Percentiles rank a stretch among this genome's conserved stretches.
These are phyloP conservation scores for Synanthedon vespiformis DNA, from an alignment of 2,888 invertebrate genomes.

Conservation along the genomic window DNA sequence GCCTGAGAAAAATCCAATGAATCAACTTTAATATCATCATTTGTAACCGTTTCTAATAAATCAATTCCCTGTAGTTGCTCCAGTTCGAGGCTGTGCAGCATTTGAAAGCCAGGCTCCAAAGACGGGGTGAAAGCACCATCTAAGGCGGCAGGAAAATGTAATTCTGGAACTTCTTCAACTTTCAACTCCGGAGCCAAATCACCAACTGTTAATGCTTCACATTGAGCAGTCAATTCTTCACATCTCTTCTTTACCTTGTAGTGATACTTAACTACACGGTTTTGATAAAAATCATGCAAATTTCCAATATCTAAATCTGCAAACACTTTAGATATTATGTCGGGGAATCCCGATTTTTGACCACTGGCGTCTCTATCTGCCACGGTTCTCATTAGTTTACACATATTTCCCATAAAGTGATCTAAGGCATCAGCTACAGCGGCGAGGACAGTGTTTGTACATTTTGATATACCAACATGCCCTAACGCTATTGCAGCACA, in stretches of 20 bases:
- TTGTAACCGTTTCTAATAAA: conserved; percentile 44
- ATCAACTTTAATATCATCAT: conserved; percentile 58
- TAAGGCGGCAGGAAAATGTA: conserved; percentile 65
- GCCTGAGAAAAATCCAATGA: conserved; percentile 51
- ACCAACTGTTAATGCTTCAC: conserved; percentile 42
- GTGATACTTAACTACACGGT: conserved; percentile 48
- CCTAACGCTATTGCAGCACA: conserved; percentile 59
- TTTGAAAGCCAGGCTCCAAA: conserved; percentile 74
- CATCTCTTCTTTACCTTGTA: conserved; percentile 43
- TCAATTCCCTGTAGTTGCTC: conserved; percentile 63
- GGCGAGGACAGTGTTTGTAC: conserved; percentile 47
- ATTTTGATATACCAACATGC: conserved; percentile 46
- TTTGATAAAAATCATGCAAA: conserved; percentile 55
- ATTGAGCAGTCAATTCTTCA: conserved; percentile 32
- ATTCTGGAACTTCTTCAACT: conserved; percentile 63
- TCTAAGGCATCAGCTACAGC: conserved; percentile 52
- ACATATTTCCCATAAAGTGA: conserved; percentile 52
- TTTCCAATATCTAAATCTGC: conserved; percentile 53
- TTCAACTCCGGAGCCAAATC: conserved; percentile 50
- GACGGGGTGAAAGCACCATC: conserved; percentile 69
- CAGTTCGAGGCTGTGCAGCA: conserved; percentile 74
- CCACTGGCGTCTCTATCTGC: conserved; percentile 55
- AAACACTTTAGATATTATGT: conserved; percentile 59
- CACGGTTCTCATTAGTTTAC: conserved; percentile 47
- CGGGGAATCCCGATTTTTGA: conserved; percentile 51